Percentiles rank a stretch among this genome's conserved stretches.
These are phyloP conservation scores for Sinocyclocheilus grahami DNA, from an alignment of 2,113 vertebrate species.

Conservation along the genomic window DNA sequence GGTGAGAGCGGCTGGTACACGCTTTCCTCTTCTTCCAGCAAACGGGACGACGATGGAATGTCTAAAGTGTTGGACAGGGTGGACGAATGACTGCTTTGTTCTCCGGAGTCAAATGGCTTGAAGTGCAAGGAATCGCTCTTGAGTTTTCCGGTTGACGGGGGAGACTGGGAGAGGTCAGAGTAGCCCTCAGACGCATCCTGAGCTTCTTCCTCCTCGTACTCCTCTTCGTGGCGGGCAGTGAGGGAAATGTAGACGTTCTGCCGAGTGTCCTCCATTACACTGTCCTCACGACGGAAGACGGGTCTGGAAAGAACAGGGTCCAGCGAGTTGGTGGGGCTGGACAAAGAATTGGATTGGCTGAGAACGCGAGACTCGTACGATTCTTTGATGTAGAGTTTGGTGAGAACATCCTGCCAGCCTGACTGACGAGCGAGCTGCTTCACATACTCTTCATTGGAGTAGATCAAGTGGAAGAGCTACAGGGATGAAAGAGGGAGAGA, in stretches of 20 bases:
- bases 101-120: constrained; percentile 84
- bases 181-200: constrained; percentile 79
- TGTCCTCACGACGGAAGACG: constrained; percentile 61
- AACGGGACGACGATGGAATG: constrained; percentile 51
- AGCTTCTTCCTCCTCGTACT: constrained; percentile 61
- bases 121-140: constrained; percentile 76
- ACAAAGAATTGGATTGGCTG: constrained; percentile 62
- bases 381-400: constrained; percentile 92
- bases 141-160: constrained; percentile 52
- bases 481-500: neutral
- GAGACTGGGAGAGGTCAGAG: constrained; percentile 80
- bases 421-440: constrained; percentile 85
- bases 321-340: constrained; percentile 56
- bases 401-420: constrained; percentile 93
- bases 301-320: constrained; percentile 57
- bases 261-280: constrained; percentile 59
- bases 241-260: constrained; percentile 79
- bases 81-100: constrained; percentile 81
- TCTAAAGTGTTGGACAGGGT: constrained; percentile 78
- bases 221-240: constrained; percentile 69
- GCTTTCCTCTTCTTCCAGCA: constrained; percentile 67
- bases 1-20: constrained; percentile 88
- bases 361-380: constrained; percentile 74
- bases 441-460: constrained; percentile 84
- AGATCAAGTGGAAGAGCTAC: constrained; percentile 93